These are phyloP conservation scores for Calcarius lapponicus DNA, from an alignment of 2,797 vertebrate genomes.

Conservation along the genomic window DNA sequence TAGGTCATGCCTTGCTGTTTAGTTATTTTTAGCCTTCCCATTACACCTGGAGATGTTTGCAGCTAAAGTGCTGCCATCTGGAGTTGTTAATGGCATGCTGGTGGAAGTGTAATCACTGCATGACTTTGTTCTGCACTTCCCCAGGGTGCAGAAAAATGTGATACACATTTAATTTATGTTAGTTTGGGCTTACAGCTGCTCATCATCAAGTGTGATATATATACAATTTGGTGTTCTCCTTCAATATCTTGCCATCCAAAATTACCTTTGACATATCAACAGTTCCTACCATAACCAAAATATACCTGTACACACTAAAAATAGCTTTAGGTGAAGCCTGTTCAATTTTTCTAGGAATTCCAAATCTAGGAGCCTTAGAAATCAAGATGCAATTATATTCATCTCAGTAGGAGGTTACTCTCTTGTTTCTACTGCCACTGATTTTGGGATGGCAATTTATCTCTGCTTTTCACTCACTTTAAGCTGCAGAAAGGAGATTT, in stretches of 20 bases:
- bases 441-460: slow-evolving; percentile 10
- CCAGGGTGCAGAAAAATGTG: slow-evolving; percentile 49
- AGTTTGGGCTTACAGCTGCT: slow-evolving; percentile 65
- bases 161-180: slow-evolving; percentile 69
- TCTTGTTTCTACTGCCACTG: neutral
- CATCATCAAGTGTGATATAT: slow-evolving; percentile 56
- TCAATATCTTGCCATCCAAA: slow-evolving; percentile 44
- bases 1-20: slow-evolving; percentile 49
- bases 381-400: slow-evolving; percentile 30
- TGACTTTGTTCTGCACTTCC: slow-evolving; percentile 60
- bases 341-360: slow-evolving; percentile 42
- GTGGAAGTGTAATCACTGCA: slow-evolving; percentile 63
- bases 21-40: slow-evolving; percentile 62
- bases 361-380: slow-evolving; percentile 24
- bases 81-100: slow-evolving; percentile 69
- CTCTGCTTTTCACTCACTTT: slow-evolving; percentile 7
- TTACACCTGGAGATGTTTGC: slow-evolving; percentile 65
- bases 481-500: slow-evolving; percentile 29
- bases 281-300: slow-evolving; percentile 41
- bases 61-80: slow-evolving; percentile 71
- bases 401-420: neutral
- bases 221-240: slow-evolving; percentile 54
- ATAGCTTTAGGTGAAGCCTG: neutral
- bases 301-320: slow-evolving; percentile 39
- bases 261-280: slow-evolving; percentile 44